phyloP scores from a whole-genome alignment of 2,113 vertebrate species.

The Sakesphorus luctuosus region DNA sequence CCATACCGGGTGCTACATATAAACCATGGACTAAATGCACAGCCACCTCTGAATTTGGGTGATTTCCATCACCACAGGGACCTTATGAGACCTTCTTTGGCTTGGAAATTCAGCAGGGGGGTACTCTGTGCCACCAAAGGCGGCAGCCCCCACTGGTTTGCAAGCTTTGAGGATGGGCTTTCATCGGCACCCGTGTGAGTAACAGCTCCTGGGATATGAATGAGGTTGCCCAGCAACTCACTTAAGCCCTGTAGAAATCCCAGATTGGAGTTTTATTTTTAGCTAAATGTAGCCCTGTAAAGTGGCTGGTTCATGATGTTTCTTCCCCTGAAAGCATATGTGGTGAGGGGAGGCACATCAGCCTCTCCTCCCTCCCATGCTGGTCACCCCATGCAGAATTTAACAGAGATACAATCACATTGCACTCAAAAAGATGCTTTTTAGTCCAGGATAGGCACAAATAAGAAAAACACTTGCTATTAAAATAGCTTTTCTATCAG shows the following conservation, averaged over 20 bases:
- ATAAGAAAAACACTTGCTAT: not conserved
- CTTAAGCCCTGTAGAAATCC: constrained; percentile 21
- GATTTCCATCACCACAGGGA: not conserved
- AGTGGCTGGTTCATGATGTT: not conserved
- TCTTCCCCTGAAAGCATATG: not conserved
- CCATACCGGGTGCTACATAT: not conserved
- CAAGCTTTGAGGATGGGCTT: not conserved
- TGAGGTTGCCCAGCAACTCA: constrained; percentile 28
- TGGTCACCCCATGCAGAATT: not conserved
- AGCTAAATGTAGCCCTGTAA: not conserved
- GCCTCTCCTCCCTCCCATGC: not conserved
- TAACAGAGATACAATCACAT: not conserved
- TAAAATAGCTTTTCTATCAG: not conserved
- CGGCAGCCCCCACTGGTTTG: not conserved
- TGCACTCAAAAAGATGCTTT: not conserved
- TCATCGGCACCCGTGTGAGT: not conserved
- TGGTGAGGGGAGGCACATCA: not conserved
- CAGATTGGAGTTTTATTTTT: constrained; percentile 36
- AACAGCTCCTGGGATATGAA: not conserved
- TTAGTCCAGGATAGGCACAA: not conserved
- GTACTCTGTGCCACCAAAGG: not conserved
- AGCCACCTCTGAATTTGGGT: not conserved
- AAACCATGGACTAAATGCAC: not conserved
- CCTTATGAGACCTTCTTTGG: not conserved
- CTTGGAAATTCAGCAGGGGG: not conserved